Base-by-base conservation (phyloP, 2,888 invertebrate genomes). In the Lasioglossum leucozonium region DNA sequence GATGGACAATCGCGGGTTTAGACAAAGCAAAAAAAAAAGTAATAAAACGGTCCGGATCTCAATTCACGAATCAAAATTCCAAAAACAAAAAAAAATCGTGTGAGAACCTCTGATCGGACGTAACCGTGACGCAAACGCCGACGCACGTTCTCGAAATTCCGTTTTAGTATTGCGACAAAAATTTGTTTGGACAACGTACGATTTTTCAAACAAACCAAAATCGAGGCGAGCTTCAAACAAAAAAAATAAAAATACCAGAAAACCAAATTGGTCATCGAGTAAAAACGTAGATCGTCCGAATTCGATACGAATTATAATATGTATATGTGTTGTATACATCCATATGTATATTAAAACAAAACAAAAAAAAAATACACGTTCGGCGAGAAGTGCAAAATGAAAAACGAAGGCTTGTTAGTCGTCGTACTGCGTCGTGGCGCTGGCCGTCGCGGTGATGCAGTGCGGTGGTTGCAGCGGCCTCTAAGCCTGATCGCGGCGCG, bases 341-440 rank as follows among this genome's bases (percentile, higher is more conserved):
- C 37, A 62, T 26, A 13, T 47, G 4, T 67, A 62, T 30, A 34
- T 47, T 62, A 81, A 65, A 69, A 84, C n/a, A 55, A 67, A 67
- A 13, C 26, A 47, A 40, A 58, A 47, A 37, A 30, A 42, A 13
- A 40, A 72, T 30, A 72, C 65, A 78, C 42, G 75, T 81, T 77
- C 83, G 89, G 79, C 82, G 81, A 87, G 78, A 80, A 81, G 37
- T 84, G 82, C 62, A 79, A 87, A 84, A 87, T 84, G 80, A 83
- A 65, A 65, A 65, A 87, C 86, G 89, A 91, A 89, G 94, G 94
- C 93, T 93, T 93, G 94, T 94, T 93, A 93, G 94, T 94, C 94
- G 94, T 94, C 94, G 94, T 94, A 94, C 94, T 94, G 94, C 92
- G 94, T 94, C 93, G 93, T 93, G 94, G 94, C 94, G 94, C 93